Conservation (phyloP, 2,113 vertebrate species). For the Scomber colias region DNA sequence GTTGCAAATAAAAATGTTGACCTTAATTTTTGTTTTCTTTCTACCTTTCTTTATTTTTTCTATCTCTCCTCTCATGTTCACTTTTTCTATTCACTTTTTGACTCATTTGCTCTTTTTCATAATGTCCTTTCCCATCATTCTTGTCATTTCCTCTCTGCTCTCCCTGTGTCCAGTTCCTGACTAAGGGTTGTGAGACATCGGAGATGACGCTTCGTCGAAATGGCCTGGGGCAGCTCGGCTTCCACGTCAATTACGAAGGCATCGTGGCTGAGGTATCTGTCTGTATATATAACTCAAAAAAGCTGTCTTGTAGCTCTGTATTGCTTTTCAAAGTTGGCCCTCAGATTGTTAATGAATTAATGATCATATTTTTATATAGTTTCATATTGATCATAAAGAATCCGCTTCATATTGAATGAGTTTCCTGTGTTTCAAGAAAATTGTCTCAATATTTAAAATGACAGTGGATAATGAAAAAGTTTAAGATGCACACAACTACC, state of each 20-base stretch:
- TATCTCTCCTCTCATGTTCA: neutral
- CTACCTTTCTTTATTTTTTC: neutral
- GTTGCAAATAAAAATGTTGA: neutral
- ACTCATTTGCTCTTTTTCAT: neutral
- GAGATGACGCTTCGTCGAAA: constrained; percentile 98
- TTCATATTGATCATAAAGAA: too few relatives aligned
- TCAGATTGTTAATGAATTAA: too few relatives aligned
- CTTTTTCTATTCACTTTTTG: neutral
- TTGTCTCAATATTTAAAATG: too few relatives aligned
- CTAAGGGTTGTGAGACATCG: constrained; percentile 95
- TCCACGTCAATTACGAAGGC: constrained; percentile 99
- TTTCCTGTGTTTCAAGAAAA: too few relatives aligned
- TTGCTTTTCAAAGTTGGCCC: too few relatives aligned
- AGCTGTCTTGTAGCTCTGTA: too few relatives aligned
- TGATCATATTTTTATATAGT: too few relatives aligned
- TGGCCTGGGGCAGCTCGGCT: constrained; percentile 96
- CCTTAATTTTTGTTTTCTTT: neutral
- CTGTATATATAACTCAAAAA: neutral
- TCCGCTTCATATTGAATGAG: too few relatives aligned
- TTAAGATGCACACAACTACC: too few relatives aligned
- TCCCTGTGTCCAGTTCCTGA: constrained; percentile 86
- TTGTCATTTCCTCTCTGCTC: neutral
- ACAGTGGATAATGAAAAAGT: too few relatives aligned
- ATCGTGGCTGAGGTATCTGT: constrained; percentile 92
- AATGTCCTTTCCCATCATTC: neutral